Conservation (phyloP, 2,797 vertebrate genomes). For the Amblyraja radiata region DNA sequence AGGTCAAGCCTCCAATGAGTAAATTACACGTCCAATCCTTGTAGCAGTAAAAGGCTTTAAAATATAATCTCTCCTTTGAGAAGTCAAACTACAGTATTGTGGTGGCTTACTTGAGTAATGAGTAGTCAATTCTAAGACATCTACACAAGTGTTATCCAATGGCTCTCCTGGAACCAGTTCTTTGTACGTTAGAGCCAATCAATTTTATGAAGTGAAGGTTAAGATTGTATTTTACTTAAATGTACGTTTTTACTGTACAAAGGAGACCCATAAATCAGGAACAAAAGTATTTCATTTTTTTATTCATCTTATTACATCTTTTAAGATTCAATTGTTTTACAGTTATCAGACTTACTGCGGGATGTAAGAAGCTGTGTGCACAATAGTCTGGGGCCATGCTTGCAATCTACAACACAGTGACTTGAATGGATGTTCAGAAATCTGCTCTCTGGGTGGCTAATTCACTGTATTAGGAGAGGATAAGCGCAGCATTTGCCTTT, state of each 20-base stretch:
- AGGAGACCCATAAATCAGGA: not conserved
- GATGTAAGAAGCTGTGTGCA: not conserved
- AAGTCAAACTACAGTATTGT: not conserved
- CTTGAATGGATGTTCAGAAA: not conserved
- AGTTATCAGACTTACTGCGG: not conserved
- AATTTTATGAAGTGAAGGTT: not conserved
- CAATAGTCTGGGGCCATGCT: not conserved
- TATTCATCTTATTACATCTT: not conserved
- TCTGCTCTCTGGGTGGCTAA: not conserved
- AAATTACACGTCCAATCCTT: not conserved
- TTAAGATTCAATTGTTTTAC: not conserved
- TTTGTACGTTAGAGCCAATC: not conserved
- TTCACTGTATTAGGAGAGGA: not conserved
- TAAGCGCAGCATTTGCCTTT: not conserved
- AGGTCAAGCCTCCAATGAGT: not conserved
- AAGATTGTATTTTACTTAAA: not conserved
- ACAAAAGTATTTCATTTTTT: not conserved
- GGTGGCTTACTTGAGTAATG: not conserved
- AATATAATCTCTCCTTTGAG: not conserved
- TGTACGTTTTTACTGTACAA: not conserved
- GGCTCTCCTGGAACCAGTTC: not conserved
- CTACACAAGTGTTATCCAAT: not conserved
- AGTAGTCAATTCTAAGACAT: not conserved
- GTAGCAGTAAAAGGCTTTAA: not conserved
- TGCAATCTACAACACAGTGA: not conserved